These are phyloP conservation scores for Melanocharis versteri DNA, from an alignment of 2,113 vertebrate genomes.

Conservation along the genomic window DNA sequence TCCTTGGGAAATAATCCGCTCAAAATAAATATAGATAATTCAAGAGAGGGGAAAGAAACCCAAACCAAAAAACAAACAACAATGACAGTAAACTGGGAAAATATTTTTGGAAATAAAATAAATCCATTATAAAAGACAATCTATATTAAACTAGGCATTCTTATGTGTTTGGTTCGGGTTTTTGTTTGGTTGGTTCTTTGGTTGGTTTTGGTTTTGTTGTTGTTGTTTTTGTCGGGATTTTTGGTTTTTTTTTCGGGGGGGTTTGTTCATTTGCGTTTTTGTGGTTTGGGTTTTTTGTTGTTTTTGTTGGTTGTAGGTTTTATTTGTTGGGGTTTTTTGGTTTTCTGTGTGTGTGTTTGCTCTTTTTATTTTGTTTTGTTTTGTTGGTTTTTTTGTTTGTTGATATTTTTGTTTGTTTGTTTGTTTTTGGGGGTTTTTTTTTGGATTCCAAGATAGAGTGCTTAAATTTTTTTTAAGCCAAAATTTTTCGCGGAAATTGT, in stretches of 20 bases:
- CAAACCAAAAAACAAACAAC: neutral
- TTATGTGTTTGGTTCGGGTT: neutral
- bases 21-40: constrained; percentile 24
- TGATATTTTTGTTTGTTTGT: neutral
- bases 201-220: neutral
- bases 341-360: neutral
- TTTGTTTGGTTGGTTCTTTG: too few relatives aligned
- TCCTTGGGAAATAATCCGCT: neutral
- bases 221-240: too few relatives aligned
- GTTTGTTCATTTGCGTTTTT: neutral
- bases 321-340: neutral
- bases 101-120: neutral
- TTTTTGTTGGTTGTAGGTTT: neutral
- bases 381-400: neutral
- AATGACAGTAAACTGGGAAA: neutral
- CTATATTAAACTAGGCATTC: neutral
- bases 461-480: neutral
- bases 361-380: neutral
- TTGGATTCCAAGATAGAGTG: neutral
- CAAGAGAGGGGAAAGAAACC: neutral
- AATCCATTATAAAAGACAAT: neutral
- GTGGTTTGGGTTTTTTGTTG: neutral
- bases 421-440: accelerated
- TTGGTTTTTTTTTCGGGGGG: neutral
- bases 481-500: neutral